Evolutionary conservation across 2,113 vertebrate species (phyloP).

Genomic region (Gallinago paraguaiae): DNA sequence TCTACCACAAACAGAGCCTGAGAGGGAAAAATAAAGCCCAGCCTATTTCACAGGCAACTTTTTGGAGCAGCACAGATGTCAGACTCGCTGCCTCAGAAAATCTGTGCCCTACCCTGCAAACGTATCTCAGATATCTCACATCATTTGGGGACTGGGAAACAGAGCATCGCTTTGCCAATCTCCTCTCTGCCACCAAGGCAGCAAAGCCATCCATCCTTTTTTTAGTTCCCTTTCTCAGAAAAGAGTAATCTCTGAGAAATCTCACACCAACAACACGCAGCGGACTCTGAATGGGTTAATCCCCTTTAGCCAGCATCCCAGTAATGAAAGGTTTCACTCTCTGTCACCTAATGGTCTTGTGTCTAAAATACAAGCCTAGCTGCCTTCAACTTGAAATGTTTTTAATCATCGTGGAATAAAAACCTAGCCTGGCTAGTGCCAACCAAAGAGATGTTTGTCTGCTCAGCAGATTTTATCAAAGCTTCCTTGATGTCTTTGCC

Average conservation of each 20-base stretch:
- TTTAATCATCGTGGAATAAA: constrained; percentile 67
- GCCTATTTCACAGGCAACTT: constrained; percentile 34
- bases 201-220: not conserved
- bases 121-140: not conserved
- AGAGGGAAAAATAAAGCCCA: constrained; percentile 38
- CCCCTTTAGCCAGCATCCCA: not conserved
- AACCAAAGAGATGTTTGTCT: constrained; percentile 67
- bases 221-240: not conserved
- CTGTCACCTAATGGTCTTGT: constrained; percentile 61
- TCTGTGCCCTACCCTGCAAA: not conserved
- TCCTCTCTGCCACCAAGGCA: not conserved
- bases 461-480: constrained; percentile 75
- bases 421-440: constrained; percentile 63
- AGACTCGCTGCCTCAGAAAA: not conserved
- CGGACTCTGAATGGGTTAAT: constrained; percentile 23
- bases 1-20: constrained; percentile 42
- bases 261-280: not conserved
- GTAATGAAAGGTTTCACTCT: constrained; percentile 57
- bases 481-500: constrained; percentile 70
- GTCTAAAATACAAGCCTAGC: constrained; percentile 51
- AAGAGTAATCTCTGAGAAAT: not conserved
- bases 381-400: constrained; percentile 52
- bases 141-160: not conserved
- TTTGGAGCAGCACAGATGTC: constrained; percentile 29
- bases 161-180: not conserved